Conservation (phyloP, 2,888 invertebrate species). For the Drosophila austrosaltans region DNA sequence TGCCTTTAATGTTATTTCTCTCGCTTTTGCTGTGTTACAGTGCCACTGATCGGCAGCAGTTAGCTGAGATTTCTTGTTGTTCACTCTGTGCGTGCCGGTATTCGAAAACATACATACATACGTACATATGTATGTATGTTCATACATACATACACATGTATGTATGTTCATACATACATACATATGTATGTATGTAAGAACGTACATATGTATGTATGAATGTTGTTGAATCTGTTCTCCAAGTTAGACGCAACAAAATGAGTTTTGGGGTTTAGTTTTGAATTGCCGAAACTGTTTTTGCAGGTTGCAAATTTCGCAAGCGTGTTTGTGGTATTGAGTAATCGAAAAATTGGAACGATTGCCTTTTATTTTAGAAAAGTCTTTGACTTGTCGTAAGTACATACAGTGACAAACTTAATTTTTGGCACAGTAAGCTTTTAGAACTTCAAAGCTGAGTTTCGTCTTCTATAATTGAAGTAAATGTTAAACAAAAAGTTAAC, state of each 20-base stretch:
- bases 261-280: conserved; percentile 8
- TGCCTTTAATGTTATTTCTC: neutral
- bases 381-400: no score
- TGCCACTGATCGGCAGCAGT: conserved; percentile 16
- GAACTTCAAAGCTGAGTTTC: no score
- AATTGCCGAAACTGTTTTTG: conserved; percentile 35
- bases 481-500: no score
- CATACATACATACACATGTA: no score
- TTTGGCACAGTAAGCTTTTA: no score
- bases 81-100: conserved; percentile 37
- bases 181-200: no score
- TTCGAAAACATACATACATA: conserved; percentile 8
- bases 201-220: no score
- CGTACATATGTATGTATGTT: no score
- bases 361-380: neutral
- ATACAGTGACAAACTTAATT: no score
- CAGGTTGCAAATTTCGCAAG: conserved; percentile 42
- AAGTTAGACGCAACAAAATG: conserved; percentile 30
- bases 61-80: conserved; percentile 5
- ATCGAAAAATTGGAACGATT: conserved; percentile 34
- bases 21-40: neutral
- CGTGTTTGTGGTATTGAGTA: conserved; percentile 28
- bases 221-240: conserved; percentile 15
- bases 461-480: no score
- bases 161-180: no score